Conservation (phyloP, 2,888 invertebrate species). For the Craniophora ligustri region DNA sequence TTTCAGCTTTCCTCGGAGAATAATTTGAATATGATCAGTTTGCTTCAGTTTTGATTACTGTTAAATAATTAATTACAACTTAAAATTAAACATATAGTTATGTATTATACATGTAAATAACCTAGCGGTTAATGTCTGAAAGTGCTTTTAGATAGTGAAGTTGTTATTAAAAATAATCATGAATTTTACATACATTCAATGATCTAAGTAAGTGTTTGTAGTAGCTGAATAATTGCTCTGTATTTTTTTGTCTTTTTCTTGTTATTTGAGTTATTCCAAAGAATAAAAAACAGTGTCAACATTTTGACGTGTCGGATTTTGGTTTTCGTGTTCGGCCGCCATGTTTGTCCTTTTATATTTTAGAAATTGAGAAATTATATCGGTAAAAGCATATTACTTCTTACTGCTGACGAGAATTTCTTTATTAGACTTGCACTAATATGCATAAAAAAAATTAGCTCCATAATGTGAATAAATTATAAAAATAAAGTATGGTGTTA, state of each 20-base stretch:
- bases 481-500: constrained; percentile 28
- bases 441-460: constrained; percentile 3
- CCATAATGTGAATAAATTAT: constrained; percentile 10
- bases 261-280: constrained; percentile 30
- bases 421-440: constrained; percentile 9
- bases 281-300: constrained; percentile 68
- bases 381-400: constrained; percentile 37
- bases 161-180: constrained; percentile 79
- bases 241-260: constrained; percentile 21
- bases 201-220: constrained; percentile 78
- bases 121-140: constrained; percentile 77
- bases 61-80: constrained; percentile 56
- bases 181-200: constrained; percentile 75
- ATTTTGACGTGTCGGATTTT: constrained; percentile 85
- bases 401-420: constrained; percentile 31
- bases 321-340: constrained; percentile 83
- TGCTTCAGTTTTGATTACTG: constrained; percentile 60
- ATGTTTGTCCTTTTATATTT: constrained; percentile 86
- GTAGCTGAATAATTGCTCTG: constrained; percentile 54
- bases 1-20: constrained; percentile 83
- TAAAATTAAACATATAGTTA: constrained; percentile 60
- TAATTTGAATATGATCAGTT: constrained; percentile 70
- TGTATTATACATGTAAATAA: constrained; percentile 76
- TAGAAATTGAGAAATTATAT: constrained; percentile 61
- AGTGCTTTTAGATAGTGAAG: constrained; percentile 75